These are phyloP conservation scores for Anabas testudineus DNA, from an alignment of 2,797 vertebrate genomes.

Conservation along the genomic window DNA sequence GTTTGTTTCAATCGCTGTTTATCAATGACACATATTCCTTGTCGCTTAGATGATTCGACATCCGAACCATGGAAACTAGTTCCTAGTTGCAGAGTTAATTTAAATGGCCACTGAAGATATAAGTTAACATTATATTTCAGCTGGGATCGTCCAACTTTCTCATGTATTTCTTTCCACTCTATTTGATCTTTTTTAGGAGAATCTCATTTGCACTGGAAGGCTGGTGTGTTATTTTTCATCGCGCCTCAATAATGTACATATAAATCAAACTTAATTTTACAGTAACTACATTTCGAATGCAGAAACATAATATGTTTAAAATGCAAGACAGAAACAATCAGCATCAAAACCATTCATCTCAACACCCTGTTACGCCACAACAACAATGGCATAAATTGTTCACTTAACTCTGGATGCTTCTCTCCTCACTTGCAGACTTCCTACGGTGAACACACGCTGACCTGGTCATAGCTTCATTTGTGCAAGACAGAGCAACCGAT, in stretches of 20 bases:
- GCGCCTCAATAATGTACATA: background rate
- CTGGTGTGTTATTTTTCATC: constrained; percentile 8
- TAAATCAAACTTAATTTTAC: background rate
- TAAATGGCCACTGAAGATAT: no score
- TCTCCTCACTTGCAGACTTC: constrained; percentile 21
- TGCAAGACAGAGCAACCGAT: constrained; percentile 46
- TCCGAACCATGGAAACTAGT: background rate
- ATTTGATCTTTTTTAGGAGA: no score
- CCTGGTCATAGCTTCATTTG: constrained; percentile 44
- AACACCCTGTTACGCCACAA: background rate
- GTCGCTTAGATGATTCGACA: background rate
- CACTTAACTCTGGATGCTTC: constrained; percentile 12
- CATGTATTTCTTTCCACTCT: background rate
- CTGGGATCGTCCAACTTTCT: no score
- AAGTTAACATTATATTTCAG: no score
- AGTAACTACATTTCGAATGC: background rate
- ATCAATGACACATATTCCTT: background rate
- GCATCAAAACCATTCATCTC: constrained; percentile 12
- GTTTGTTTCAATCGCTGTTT: no score
- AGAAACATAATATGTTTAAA: constrained; percentile 4
- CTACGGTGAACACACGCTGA: constrained; percentile 39
- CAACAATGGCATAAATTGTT: constrained; percentile 11
- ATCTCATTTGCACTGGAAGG: no score
- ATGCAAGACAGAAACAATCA: background rate
- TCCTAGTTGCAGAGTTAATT: background rate